Base-by-base conservation (phyloP, 2,888 invertebrate genomes). In the Tipula unca region DNA sequence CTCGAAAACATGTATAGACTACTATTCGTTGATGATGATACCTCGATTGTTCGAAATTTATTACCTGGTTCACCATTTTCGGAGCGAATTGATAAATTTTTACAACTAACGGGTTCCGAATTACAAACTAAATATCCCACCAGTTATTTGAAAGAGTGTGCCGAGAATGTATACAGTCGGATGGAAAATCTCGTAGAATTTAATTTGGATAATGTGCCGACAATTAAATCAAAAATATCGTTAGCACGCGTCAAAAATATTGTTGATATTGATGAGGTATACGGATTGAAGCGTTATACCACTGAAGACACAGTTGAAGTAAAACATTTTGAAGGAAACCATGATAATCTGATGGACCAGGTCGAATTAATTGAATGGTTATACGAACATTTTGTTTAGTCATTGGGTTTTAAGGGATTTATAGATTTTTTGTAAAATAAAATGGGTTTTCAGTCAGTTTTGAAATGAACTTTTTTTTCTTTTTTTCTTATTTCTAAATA, bases 311-410 rank as follows among this genome's bases (percentile, higher is more conserved):
- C 91, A 1, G 92, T 95, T 0, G 92, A 92, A 0, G 91, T 95
- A 0, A 92, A 93, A 88, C 92, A 92, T 84, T 91, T 95, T n/a
- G 94, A 95, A 88, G 96, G 96, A 10, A 94, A 94, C 88, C 96
- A 96, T 88, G 89, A 25, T 10, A 25, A 0, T 10, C 10, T 69
- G 6, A 25, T 69, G 69, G 25, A 13, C 25, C 69, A 3, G 1
- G 25, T 3, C 25, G 69, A 69, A 3, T 20, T 69, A 25, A 8
- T 25, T 69, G 69, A 69, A 10, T 69, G 69, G 25, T 14, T 69
- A 17, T 1, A 17, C 0, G 17, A 54, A 54, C 5, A 17, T 54
- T 5, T 54, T 17, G 3, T 17, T 54, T 54, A 54, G 17, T 54
- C n/a, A n/a, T n/a, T 54, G n/a, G 17, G n/a, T 54, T 54, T 20